Conservation (phyloP, 1,140 invertebrate genomes). For the Drosophila ercepeae region DNA sequence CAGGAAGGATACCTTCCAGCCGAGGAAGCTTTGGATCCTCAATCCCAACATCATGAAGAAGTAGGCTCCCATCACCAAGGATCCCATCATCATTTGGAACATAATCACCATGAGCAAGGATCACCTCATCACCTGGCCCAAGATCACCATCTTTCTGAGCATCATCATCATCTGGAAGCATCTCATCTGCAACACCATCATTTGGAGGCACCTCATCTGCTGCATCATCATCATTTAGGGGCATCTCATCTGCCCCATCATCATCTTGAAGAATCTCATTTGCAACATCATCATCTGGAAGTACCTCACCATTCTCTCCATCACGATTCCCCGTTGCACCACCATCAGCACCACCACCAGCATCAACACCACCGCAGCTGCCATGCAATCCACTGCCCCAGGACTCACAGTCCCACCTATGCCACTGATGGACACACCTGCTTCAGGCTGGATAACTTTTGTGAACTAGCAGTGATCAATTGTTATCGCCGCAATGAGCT, state of each 20-base stretch:
- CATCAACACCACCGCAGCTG: constrained; percentile 31
- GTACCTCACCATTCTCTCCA: neutral
- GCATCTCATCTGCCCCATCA: constrained; percentile 10
- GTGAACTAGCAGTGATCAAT: constrained; percentile 36
- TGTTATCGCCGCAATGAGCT: constrained; percentile 41
- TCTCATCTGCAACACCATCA: constrained; percentile 12
- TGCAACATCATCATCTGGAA: constrained; percentile 18
- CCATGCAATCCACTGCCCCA: constrained; percentile 42
- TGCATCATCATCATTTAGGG: too few relatives aligned
- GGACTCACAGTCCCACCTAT: constrained; percentile 4
- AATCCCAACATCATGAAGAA: neutral
- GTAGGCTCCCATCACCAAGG: constrained; percentile 9
- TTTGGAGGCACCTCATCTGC: constrained; percentile 16
- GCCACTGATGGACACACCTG: constrained; percentile 44
- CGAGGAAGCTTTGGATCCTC: constrained; percentile 9
- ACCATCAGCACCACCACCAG: constrained; percentile 14
- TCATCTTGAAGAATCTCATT: constrained; percentile 15
- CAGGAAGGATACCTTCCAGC: constrained; percentile 18
- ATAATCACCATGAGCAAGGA: constrained; percentile 9
- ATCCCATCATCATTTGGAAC: constrained; percentile 17
- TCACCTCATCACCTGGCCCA: constrained; percentile 11
- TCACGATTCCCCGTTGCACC: neutral
- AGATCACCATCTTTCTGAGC: constrained; percentile 1
- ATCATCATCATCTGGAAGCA: constrained; percentile 27
- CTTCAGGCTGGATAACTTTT: constrained; percentile 27